A percentile compares a stretch with the other conserved stretches of the same genome.
Conservation (phyloP, 2,888 invertebrate genomes). For the Tetanocera ferruginea region DNA sequence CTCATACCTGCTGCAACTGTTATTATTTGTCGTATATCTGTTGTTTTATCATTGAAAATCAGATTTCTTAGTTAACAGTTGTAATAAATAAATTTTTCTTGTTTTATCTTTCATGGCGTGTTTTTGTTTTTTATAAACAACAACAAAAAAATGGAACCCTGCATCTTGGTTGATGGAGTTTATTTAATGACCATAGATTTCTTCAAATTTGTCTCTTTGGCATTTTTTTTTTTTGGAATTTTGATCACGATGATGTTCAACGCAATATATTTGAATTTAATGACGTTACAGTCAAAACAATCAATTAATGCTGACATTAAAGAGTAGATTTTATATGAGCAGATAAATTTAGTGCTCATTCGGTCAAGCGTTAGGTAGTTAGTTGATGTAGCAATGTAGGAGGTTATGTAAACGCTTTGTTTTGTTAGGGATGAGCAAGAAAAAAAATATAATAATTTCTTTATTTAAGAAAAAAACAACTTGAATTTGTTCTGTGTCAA, state of each 20-base stretch:
- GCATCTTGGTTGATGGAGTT: not conserved
- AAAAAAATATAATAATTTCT: too few species aligned
- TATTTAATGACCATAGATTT: conserved; percentile 14
- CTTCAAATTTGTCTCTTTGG: conserved; percentile 21
- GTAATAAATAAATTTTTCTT: conserved; percentile 32
- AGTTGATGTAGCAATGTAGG: too few species aligned
- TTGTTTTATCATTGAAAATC: conserved; percentile 31
- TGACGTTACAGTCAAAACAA: conserved; percentile 26
- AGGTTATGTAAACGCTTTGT: too few species aligned
- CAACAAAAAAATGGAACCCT: not conserved
- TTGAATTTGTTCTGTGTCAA: too few species aligned
- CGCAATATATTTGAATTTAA: conserved; percentile 27
- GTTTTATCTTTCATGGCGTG: conserved; percentile 2
- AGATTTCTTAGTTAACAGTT: conserved; percentile 31
- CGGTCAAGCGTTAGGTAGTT: too few species aligned
- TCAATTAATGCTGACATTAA: conserved; percentile 24
- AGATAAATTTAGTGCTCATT: not conserved
- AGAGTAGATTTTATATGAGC: not conserved
- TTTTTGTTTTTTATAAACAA: not conserved
- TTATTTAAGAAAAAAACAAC: too few species aligned
- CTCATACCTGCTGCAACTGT: conserved; percentile 20
- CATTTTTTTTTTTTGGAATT: not conserved
- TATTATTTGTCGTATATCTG: conserved; percentile 15
- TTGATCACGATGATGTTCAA: not conserved
- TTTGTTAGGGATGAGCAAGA: too few species aligned